phyloP scores from a whole-genome alignment of 1,140 invertebrate species.

The Polypedilum pembai region DNA sequence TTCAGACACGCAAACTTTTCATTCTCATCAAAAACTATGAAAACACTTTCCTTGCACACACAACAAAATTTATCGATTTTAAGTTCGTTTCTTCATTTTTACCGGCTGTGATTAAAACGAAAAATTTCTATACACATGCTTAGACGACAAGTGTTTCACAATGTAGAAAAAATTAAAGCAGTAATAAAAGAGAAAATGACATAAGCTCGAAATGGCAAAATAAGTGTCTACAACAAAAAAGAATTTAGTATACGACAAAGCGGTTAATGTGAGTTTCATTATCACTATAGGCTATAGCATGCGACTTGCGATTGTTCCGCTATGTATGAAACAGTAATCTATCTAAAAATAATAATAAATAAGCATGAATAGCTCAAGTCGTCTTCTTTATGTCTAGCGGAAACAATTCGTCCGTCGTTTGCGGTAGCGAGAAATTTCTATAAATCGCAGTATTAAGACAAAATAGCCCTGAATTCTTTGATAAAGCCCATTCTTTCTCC shows the following conservation, averaged over 20 bases:
- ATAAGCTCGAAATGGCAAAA: background rate
- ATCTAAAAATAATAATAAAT: background rate
- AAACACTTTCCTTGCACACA: background rate
- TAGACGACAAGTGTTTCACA: background rate
- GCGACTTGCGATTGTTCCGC: no score
- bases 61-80: constrained; percentile 19
- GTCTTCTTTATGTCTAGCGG: no score
- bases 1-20: background rate
- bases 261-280: background rate
- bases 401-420: no score
- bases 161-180: background rate
- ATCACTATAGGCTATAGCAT: background rate
- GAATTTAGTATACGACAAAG: background rate
- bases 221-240: background rate
- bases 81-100: background rate
- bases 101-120: background rate
- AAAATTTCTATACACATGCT: background rate
- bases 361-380: no score
- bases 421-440: no score
- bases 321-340: background rate
- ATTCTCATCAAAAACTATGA: background rate
- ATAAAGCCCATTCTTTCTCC: no score
- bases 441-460: no score
- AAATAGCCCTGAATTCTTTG: no score
- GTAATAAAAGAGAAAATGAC: background rate